A percentile compares a stretch with the other conserved stretches of the same genome.
phyloP scores from a whole-genome alignment of 2,113 vertebrate species.

The Brachypteracias leptosomus region DNA sequence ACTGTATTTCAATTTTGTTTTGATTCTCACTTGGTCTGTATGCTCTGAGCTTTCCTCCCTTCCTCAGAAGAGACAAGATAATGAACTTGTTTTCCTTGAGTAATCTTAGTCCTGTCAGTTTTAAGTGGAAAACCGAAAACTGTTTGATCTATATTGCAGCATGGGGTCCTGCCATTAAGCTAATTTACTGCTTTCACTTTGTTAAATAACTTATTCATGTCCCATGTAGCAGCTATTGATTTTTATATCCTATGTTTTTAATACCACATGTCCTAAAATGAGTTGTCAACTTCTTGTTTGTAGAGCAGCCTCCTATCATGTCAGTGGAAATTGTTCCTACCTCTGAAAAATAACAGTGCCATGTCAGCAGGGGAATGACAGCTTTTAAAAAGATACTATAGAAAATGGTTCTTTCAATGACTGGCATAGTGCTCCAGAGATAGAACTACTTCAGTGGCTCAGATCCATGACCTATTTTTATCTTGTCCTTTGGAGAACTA shows the following conservation, averaged over 20 bases:
- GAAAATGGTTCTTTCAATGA: neutral
- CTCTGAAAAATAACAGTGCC: neutral
- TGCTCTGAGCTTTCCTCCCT: neutral
- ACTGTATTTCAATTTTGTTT: neutral
- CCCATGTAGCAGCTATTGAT: neutral
- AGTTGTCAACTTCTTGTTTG: neutral
- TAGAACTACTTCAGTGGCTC: neutral
- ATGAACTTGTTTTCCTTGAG: constrained; percentile 15
- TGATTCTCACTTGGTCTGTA: neutral
- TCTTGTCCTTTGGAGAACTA: neutral
- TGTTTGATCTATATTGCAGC: neutral
- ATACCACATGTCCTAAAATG: neutral
- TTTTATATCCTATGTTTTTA: neutral
- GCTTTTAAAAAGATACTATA: neutral
- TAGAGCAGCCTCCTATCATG: neutral
- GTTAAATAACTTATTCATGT: neutral
- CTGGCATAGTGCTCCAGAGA: neutral
- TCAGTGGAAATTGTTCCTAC: neutral
- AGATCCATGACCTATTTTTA: neutral
- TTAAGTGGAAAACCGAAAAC: neutral
- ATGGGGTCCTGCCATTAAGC: neutral
- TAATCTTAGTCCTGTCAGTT: neutral
- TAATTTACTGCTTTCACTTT: neutral
- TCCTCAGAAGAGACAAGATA: constrained; percentile 6
- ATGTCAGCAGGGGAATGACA: neutral